Base-by-base conservation (phyloP, 2,888 invertebrate genomes). In the Diarsia brunnea region DNA sequence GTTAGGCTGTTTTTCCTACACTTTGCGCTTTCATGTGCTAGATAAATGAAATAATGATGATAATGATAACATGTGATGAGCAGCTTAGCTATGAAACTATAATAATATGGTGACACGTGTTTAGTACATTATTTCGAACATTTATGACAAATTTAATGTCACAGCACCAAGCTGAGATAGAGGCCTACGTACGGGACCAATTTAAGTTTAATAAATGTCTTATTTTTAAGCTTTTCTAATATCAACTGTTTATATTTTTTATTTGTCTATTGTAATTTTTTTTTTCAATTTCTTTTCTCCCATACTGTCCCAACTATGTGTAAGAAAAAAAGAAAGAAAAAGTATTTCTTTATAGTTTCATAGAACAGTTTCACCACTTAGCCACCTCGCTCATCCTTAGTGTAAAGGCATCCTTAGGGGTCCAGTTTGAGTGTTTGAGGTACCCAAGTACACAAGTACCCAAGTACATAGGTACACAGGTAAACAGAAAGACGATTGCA, bases 401-500 rank as follows among this genome's bases (percentile, higher is more conserved):
- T 43, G 43, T 43, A 63, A 43, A 63, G n/a, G n/a, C 14, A 63
- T 43, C 43, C 16, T 43, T 63, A 63, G 63, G n/a, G 63, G 16
- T 24, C 43, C n/a, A 24, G 14, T 43, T 24, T n/a, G 72, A 87
- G 80, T 82, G 69, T 86, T 87, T 87, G 84, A 76, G 58, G 79
- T 63, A 78, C 64, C 47, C 55, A 55, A 69, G 51, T 70, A 70
- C 67, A 68, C 43, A 68, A 27, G 70, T 63, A 70, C 61, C 14
- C 70, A 68, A 45, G 55, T 73, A 75, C 73, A 51, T 21, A 61
- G 51, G 73, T 47, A 65, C 79, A 21, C 55, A 73, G 65, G 73
- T 86, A 89, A 87, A 90, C 86, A 89, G 78, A 80, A 78, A 78
- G 81, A 84, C 81, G 86, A 88, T 88, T 90, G 85, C 85, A 84